Evolutionary conservation across 2,888 invertebrate species (phyloP).

Genomic region (Dorcus hopei): DNA sequence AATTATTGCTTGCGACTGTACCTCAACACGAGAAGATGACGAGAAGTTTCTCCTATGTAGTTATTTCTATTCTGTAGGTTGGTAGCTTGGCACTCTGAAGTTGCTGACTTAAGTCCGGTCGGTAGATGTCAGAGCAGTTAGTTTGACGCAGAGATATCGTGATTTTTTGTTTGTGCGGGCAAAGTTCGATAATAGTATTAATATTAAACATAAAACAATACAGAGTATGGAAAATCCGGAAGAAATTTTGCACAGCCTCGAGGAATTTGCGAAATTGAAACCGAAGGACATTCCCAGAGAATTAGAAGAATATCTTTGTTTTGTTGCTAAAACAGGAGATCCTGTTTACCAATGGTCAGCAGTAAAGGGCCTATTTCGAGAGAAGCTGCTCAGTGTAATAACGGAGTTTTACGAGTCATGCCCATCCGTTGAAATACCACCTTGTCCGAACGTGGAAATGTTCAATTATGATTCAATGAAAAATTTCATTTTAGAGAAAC

Average conservation of each 20-base stretch:
- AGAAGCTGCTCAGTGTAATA: constrained; percentile 82
- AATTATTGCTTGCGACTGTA: too few species aligned
- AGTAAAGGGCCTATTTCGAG: constrained; percentile 82
- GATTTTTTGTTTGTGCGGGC: constrained; percentile 20
- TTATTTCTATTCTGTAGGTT: too few species aligned
- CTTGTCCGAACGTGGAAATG: constrained; percentile 86
- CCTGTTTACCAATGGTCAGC: constrained; percentile 90
- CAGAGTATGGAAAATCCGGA: constrained; percentile 76
- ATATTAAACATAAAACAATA: constrained; percentile 4
- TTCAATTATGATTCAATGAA: constrained; percentile 90
- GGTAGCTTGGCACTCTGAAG: too few species aligned
- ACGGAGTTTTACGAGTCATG: constrained; percentile 83
- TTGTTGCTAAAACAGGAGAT: constrained; percentile 92
- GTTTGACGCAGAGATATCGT: constrained; percentile 11
- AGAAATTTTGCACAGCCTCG: constrained; percentile 77
- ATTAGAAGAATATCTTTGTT: constrained; percentile 83
- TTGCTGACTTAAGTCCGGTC: not conserved
- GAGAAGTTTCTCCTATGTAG: too few species aligned
- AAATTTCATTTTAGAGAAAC: constrained; percentile 72
- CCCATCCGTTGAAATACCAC: constrained; percentile 72
- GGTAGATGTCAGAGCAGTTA: constrained; percentile 28
- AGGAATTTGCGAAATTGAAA: constrained; percentile 74
- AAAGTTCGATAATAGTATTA: constrained; percentile 21
- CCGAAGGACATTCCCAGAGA: constrained; percentile 82
- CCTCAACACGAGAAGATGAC: too few species aligned